A percentile compares a stretch with the other conserved stretches of the same genome.
phyloP scores from a whole-genome alignment of 1,140 invertebrate genomes.

The Calosoma granatense region DNA sequence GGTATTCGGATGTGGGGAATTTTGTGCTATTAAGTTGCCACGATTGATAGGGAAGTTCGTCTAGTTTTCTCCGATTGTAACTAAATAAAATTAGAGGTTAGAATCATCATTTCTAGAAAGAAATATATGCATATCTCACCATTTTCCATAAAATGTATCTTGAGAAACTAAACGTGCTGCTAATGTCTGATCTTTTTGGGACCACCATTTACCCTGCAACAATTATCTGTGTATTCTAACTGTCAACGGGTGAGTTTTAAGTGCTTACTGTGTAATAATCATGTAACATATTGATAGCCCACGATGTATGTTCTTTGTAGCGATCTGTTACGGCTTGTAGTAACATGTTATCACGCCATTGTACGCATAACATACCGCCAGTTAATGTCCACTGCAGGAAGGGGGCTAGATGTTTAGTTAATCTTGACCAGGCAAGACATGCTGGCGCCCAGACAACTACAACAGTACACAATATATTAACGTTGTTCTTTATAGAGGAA shows the following conservation, averaged over 20 bases:
- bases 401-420: conserved; percentile 50
- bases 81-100: conserved; percentile 33
- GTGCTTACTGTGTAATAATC: conserved; percentile 46
- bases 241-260: no score
- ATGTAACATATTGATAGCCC: conserved; percentile 40
- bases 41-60: conserved; percentile 69
- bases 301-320: conserved; percentile 33
- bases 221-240: not conserved
- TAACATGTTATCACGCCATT: conserved; percentile 49
- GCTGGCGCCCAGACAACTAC: conserved; percentile 53
- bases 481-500: not conserved
- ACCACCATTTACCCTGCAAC: conserved; percentile 33
- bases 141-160: conserved; percentile 40
- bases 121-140: conserved; percentile 29
- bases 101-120: not conserved
- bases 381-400: conserved; percentile 52
- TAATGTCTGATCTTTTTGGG: conserved; percentile 21
- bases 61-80: conserved; percentile 68
- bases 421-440: conserved; percentile 54
- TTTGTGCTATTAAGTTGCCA: conserved; percentile 28
- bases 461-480: conserved; percentile 13
- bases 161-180: conserved; percentile 28
- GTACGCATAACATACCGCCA: conserved; percentile 47
- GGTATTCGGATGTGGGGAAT: conserved; percentile 32
- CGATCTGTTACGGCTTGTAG: conserved; percentile 25